Evolutionary conservation across 2,797 vertebrate genomes (phyloP).

Genomic region (Gadopsis bispinosus): DNA sequence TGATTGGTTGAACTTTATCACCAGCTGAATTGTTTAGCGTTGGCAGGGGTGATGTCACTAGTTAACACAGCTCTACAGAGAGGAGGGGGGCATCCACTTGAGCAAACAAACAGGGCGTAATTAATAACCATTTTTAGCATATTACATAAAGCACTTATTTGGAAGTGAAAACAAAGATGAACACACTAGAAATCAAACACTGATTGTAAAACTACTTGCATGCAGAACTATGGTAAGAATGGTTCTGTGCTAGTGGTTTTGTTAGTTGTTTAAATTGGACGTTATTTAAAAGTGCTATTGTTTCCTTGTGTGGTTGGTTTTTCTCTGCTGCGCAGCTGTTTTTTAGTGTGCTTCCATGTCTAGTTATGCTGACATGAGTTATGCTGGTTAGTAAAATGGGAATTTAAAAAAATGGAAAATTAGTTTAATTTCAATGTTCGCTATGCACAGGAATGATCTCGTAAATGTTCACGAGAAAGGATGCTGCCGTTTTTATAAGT

Average conservation of each 20-base stretch:
- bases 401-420: neutral
- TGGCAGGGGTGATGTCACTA: neutral
- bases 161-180: conserved; percentile 11
- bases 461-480: conserved; percentile 4
- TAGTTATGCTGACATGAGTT: neutral
- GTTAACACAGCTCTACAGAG: conserved; percentile 26
- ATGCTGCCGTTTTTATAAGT: conserved; percentile 20
- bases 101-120: conserved; percentile 19
- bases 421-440: neutral
- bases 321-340: neutral
- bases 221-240: neutral
- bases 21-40: conserved; percentile 11
- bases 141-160: conserved; percentile 16
- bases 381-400: neutral
- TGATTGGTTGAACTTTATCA: neutral
- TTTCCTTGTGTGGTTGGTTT: conserved; percentile 3
- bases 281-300: neutral
- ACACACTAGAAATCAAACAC: conserved; percentile 3
- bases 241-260: neutral
- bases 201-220: neutral
- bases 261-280: neutral
- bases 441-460: neutral
- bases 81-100: neutral
- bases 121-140: conserved; percentile 19
- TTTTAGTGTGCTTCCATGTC: neutral